Conservation (phyloP, 92 coral and sea anemone genomes). For the Hydrozoanthus gracilis region DNA sequence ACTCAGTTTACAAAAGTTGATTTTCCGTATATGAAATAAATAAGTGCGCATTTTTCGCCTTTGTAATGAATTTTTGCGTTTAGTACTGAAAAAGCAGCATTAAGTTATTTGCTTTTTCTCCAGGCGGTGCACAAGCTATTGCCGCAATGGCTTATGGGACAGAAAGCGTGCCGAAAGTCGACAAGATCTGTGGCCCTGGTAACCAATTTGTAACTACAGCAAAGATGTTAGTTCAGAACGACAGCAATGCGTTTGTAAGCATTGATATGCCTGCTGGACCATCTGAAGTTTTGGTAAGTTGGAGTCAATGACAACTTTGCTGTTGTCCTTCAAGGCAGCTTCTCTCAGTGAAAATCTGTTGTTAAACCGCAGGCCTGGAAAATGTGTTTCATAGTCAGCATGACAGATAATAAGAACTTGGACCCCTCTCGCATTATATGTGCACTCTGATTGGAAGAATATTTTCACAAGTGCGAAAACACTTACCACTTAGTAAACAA, state of each 20-base stretch:
- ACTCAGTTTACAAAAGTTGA: too few species aligned
- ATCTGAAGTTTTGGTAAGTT: constrained; percentile 61
- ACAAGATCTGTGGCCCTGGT: constrained; percentile 74
- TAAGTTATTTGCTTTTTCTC: not conserved
- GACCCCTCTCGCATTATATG: too few species aligned
- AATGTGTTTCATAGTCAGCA: too few species aligned
- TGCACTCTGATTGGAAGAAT: too few species aligned
- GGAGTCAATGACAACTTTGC: not conserved
- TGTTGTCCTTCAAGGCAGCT: not conserved
- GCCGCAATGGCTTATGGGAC: constrained; percentile 78
- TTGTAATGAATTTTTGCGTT: not conserved
- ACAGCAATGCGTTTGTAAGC: constrained; percentile 57
- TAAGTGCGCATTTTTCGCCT: too few species aligned
- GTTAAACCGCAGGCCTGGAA: too few species aligned
- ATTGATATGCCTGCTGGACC: constrained; percentile 76
- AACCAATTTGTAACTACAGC: constrained; percentile 69
- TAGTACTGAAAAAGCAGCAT: not conserved
- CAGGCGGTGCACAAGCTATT: constrained; percentile 70
- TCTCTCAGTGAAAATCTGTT: not conserved
- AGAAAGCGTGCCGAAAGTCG: constrained; percentile 65
- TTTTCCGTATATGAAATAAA: too few species aligned
- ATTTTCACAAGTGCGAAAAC: too few species aligned
- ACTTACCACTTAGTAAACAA: too few species aligned
- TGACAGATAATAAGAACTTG: too few species aligned
- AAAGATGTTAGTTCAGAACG: constrained; percentile 63